A percentile compares a stretch with the other conserved stretches of the same genome.
phyloP scores from a whole-genome alignment of 2,113 vertebrate species.

The Oryzias celebensis region DNA sequence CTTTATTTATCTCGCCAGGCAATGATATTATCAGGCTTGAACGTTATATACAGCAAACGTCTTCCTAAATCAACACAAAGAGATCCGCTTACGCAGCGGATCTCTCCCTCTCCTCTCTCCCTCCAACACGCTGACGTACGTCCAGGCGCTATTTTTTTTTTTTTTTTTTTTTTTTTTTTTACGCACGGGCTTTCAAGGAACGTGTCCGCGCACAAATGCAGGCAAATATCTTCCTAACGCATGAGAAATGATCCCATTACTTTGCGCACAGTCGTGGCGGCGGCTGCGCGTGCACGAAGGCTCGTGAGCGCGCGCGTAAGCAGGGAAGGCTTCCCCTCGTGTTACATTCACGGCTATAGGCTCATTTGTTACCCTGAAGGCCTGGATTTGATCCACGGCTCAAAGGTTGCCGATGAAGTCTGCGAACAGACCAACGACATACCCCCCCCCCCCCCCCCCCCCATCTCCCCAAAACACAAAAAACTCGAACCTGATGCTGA shows the following conservation, averaged over 20 bases:
- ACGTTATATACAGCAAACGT: constrained; percentile 87
- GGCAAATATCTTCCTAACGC: constrained; percentile 23
- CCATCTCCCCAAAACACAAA: constrained; percentile 37
- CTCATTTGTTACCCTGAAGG: constrained; percentile 73
- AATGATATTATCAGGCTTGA: constrained; percentile 88
- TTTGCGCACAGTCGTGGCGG: constrained; percentile 29
- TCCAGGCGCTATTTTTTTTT: constrained; percentile 25
- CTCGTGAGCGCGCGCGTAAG: constrained; percentile 3
- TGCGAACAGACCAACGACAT: constrained; percentile 72
- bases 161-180: constrained; percentile 27
- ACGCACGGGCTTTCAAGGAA: constrained; percentile 49
- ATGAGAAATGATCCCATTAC: constrained; percentile 13
- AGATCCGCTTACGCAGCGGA: constrained; percentile 81
- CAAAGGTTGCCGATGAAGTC: constrained; percentile 77
- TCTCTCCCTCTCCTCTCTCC: constrained; percentile 70
- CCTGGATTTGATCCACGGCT: constrained; percentile 80
- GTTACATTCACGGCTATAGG: constrained; percentile 64
- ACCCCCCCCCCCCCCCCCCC: not conserved
- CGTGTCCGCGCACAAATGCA: constrained; percentile 39
- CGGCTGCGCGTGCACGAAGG: constrained; percentile 1
- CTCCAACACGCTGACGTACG: constrained; percentile 58
- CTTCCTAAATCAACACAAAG: constrained; percentile 92
- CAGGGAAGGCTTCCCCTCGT: constrained; percentile 61
- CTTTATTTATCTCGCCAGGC: constrained; percentile 86
- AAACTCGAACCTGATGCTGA: constrained; percentile 34